Evolutionary conservation across 2,797 vertebrate genomes (phyloP).

Genomic region (Pelochelys cantorii): DNA sequence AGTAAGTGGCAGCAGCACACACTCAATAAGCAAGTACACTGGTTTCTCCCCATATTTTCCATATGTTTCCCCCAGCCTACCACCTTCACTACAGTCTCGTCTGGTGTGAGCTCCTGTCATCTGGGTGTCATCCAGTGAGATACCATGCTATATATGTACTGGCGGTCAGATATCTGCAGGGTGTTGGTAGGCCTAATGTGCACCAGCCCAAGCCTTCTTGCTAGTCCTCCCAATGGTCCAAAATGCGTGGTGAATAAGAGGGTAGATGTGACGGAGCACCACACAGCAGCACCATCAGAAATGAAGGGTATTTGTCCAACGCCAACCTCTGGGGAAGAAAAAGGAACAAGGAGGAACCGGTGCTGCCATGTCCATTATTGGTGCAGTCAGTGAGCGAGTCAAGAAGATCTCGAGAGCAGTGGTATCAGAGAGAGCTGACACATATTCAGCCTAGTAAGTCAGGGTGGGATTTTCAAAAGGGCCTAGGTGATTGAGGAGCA

Average conservation of each 20-base stretch:
- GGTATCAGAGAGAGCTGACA: background rate
- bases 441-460: background rate
- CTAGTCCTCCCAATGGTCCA: background rate
- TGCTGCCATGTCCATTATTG: background rate
- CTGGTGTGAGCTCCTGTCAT: background rate
- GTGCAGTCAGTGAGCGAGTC: background rate
- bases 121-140: background rate
- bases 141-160: background rate
- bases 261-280: background rate
- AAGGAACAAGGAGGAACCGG: background rate
- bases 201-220: rapidly evolving
- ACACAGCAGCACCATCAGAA: rapidly evolving
- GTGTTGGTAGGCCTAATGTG: rapidly evolving
- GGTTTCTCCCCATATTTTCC: background rate
- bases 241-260: rapidly evolving
- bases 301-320: background rate
- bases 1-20: background rate
- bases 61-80: background rate
- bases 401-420: background rate
- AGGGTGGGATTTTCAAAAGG: background rate
- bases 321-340: background rate
- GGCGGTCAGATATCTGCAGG: background rate
- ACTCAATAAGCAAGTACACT: rapidly evolving
- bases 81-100: background rate
- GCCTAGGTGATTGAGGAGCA: background rate